These are phyloP conservation scores for Motacilla alba DNA, from an alignment of 2,113 vertebrate species.

Conservation along the genomic window DNA sequence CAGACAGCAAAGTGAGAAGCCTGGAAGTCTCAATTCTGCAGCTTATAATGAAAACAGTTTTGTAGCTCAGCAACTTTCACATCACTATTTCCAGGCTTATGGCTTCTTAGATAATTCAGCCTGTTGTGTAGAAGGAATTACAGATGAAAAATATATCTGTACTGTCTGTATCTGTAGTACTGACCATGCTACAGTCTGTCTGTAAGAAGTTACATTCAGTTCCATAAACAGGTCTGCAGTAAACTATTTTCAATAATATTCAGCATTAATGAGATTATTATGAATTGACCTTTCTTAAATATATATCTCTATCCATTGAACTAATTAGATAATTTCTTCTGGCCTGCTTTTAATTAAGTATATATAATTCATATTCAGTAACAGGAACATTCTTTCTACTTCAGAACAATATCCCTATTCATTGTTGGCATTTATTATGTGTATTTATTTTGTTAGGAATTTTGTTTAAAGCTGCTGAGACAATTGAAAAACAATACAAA, in stretches of 20 bases:
- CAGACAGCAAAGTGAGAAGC: not conserved
- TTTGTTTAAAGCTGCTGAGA: constrained; percentile 7
- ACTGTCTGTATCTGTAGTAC: not conserved
- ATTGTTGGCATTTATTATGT: constrained; percentile 4
- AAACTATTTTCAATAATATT: not conserved
- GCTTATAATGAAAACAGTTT: not conserved
- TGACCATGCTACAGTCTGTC: not conserved
- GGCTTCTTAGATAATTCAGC: constrained; percentile 13
- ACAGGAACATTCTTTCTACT: constrained; percentile 17
- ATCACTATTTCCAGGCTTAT: not conserved
- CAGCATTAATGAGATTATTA: not conserved
- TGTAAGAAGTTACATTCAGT: not conserved
- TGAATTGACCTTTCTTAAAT: not conserved
- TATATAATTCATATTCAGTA: constrained; percentile 20
- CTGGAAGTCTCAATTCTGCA: not conserved
- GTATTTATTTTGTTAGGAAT: not conserved
- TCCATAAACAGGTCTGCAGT: not conserved
- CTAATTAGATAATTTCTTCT: constrained; percentile 54
- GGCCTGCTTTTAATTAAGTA: constrained; percentile 42
- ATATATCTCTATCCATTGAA: constrained; percentile 4
- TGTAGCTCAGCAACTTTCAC: not conserved
- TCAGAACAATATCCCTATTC: not conserved
- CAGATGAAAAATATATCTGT: constrained; percentile 5
- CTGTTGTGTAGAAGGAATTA: not conserved
- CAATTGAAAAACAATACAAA: not conserved